Base-by-base conservation (phyloP, 2,888 invertebrate genomes). In the Stenolophus ochropezus region DNA sequence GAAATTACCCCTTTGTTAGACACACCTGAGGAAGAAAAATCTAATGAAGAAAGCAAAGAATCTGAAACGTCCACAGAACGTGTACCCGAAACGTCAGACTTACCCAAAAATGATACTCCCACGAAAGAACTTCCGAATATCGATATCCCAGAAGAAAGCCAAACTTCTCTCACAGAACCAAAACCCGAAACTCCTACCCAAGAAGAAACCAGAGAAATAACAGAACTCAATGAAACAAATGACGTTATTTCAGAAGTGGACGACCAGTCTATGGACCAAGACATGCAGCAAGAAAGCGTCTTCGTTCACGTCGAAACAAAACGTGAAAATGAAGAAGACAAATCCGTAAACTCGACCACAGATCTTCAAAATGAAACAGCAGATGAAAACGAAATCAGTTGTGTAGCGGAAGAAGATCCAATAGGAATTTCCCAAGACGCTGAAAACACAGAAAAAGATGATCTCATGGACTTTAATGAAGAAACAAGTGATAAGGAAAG, bases 401-500 rank as follows among this genome's bases (percentile, higher is more conserved):
- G 71, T 53, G 6, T 80, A 6, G 33, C 65, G 0, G 81, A 84
- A 80, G 85, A 85, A 65, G 85, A 85, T 80, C 85, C 85, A 3
- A 85, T 85, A 76, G 85, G 81, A 42, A 73, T 80, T 11, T 21
- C 6, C 33, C 56, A 51, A 25, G 75, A 75, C 20, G 49, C 18
- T 20, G 76, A 82, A 8, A 53, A 75, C 20, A 49, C 18, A 25
- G 76, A 82, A 8, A 53, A 78, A 33, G 78, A 76, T 33, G 74
- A 71, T 14, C 16, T 53, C 1, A 49, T 61, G 27, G 79, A 80
- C 4, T 65, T 74, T 23, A 47, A 51, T 14, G 75, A 74, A 71
- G 76, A 76, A 23, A 21, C 87, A 20, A 84, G 85, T 69, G 86
- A 84, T 56, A 88, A 88, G 65, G 86, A 85, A 65, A 25, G 61